Percentiles rank a stretch among this genome's conserved stretches.
phyloP scores from a whole-genome alignment of 2,797 vertebrate species.

The Hydrophis major region DNA sequence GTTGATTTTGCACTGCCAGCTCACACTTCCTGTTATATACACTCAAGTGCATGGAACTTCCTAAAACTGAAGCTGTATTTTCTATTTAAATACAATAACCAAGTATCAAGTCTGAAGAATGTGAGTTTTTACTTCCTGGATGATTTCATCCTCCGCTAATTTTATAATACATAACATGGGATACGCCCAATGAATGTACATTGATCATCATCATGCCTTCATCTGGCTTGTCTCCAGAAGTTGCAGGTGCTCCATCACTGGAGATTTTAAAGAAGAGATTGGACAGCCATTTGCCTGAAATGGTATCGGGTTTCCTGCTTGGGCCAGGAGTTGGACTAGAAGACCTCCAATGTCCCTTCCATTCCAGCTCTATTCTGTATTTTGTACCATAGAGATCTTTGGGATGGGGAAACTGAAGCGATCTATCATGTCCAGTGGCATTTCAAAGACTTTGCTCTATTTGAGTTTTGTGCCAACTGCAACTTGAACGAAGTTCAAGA shows the following conservation, averaged over 20 bases:
- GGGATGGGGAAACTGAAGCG: neutral
- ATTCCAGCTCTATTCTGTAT: neutral
- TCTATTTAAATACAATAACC: neutral
- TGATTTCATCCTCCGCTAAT: neutral
- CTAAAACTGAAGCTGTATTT: neutral
- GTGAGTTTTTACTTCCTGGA: neutral
- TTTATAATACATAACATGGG: neutral
- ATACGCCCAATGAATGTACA: neutral
- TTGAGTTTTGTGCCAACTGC: neutral
- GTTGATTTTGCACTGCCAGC: neutral
- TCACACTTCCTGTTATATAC: neutral
- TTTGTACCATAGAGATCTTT: neutral
- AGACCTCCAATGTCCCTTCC: neutral
- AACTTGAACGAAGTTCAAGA: neutral
- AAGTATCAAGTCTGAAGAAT: neutral
- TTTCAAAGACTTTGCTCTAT: neutral
- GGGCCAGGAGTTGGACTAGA: neutral
- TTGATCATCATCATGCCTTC: neutral
- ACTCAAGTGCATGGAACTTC: neutral
- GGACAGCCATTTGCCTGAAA: neutral
- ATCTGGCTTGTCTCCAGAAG: neutral
- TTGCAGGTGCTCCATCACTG: neutral
- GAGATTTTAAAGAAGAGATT: neutral
- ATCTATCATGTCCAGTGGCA: neutral
- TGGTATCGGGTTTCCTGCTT: neutral